phyloP scores from a whole-genome alignment of 2,888 invertebrate genomes.

The Phytoseiulus persimilis region DNA sequence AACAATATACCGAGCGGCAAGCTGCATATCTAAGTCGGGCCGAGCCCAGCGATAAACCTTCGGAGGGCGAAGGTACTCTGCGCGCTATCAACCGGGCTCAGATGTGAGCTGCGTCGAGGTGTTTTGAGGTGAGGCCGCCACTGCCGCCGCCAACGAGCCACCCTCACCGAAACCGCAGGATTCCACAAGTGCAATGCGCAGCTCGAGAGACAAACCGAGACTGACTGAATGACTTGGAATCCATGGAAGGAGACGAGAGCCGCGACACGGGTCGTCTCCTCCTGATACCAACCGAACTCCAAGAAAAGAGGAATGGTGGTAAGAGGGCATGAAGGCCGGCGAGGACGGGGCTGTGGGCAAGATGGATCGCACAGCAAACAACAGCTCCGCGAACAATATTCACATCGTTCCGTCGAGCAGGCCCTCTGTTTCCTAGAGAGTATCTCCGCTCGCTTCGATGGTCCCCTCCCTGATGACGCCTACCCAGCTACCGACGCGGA shows the following conservation, averaged over 20 bases:
- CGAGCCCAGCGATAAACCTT: not conserved
- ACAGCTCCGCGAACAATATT: not conserved
- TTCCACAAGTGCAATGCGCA: not conserved
- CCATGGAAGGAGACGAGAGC: not conserved
- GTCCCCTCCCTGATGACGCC: too few relatives aligned
- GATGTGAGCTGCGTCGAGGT: not conserved
- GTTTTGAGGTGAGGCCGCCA: not conserved
- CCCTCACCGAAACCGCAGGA: not conserved
- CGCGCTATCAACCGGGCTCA: not conserved
- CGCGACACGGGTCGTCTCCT: constrained; percentile 5
- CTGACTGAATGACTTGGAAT: not conserved
- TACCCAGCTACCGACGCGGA: too few relatives aligned
- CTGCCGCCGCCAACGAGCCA: not conserved
- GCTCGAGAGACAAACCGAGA: not conserved
- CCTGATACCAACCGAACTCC: not conserved
- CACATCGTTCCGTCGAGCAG: too few relatives aligned
- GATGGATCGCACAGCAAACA: not conserved
- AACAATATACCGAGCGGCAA: not conserved
- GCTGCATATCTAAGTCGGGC: not conserved
- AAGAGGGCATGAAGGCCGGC: not conserved
- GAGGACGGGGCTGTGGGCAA: not conserved
- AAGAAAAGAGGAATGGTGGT: not conserved
- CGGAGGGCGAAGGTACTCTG: not conserved
- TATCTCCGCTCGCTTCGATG: too few relatives aligned
- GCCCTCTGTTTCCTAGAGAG: too few relatives aligned